phyloP scores from a whole-genome alignment of 2,888 invertebrate genomes.

The Diaphora mendica region DNA sequence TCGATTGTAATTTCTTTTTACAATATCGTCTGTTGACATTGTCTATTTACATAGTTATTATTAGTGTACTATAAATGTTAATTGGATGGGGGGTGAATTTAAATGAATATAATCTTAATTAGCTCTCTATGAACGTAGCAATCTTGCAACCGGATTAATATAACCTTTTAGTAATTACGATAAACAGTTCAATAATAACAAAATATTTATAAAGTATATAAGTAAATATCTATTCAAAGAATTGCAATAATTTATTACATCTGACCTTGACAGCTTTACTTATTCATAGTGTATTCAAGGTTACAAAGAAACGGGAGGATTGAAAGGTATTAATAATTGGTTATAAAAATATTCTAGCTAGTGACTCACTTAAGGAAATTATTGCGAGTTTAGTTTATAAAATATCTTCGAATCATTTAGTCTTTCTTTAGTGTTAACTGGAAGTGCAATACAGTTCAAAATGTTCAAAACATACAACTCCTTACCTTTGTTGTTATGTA shows the following conservation, averaged over 20 bases:
- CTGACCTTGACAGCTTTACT: not conserved
- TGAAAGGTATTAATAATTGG: not conserved
- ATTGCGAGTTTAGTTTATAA: not conserved
- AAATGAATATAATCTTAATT: too few relatives aligned
- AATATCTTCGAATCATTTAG: constrained; percentile 1
- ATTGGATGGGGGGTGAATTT: too few relatives aligned
- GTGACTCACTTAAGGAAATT: constrained; percentile 31
- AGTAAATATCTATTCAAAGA: not conserved
- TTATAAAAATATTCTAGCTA: constrained; percentile 18
- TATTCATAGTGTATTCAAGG: constrained; percentile 3
- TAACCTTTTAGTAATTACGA: too few relatives aligned
- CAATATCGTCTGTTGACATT: too few relatives aligned
- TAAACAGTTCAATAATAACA: too few relatives aligned
- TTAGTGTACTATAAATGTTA: too few relatives aligned
- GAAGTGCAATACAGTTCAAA: not conserved
- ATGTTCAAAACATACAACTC: constrained; percentile 5
- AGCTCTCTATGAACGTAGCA: too few relatives aligned
- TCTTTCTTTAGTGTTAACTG: constrained; percentile 10
- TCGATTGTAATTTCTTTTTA: too few relatives aligned
- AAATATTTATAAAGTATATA: not conserved
- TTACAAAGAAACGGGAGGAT: not conserved
- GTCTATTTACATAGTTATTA: too few relatives aligned
- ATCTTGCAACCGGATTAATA: too few relatives aligned
- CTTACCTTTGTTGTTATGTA: constrained; percentile 4
- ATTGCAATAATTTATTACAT: not conserved